phyloP scores from a whole-genome alignment of 2,113 vertebrate species.

The Rhinopomastus cyanomelas region DNA sequence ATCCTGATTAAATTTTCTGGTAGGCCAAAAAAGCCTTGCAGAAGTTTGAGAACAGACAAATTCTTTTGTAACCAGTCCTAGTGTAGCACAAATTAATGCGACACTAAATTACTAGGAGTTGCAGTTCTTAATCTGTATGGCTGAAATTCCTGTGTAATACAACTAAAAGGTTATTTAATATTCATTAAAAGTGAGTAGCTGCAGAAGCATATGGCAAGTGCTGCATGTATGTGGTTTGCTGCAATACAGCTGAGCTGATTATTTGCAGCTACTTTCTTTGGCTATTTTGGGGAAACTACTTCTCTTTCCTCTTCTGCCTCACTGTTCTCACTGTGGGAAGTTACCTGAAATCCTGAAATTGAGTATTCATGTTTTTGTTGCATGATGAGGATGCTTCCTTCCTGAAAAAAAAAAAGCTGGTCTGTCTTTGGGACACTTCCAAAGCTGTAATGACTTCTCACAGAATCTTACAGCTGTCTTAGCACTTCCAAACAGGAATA shows the following conservation, averaged over 20 bases:
- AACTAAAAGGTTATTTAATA: neutral
- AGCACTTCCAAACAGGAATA: neutral
- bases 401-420: neutral
- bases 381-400: rapidly evolving
- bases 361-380: neutral
- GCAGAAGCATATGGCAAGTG: neutral
- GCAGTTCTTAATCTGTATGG: neutral
- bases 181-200: neutral
- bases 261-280: neutral
- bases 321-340: neutral
- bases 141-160: neutral
- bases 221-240: neutral
- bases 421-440: neutral
- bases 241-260: neutral
- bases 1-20: neutral
- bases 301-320: neutral
- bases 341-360: neutral
- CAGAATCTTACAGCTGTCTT: neutral
- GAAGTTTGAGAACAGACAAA: neutral
- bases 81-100: rapidly evolving
- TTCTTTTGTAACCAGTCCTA: neutral
- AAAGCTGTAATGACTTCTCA: neutral
- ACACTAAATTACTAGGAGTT: neutral
- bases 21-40: neutral
- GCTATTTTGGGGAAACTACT: neutral